Evolutionary conservation across 2,113 vertebrate species (phyloP), one percentile per base, ranked within the genome.

Genomic region (Cyanoramphus novaezelandiae): DNA sequence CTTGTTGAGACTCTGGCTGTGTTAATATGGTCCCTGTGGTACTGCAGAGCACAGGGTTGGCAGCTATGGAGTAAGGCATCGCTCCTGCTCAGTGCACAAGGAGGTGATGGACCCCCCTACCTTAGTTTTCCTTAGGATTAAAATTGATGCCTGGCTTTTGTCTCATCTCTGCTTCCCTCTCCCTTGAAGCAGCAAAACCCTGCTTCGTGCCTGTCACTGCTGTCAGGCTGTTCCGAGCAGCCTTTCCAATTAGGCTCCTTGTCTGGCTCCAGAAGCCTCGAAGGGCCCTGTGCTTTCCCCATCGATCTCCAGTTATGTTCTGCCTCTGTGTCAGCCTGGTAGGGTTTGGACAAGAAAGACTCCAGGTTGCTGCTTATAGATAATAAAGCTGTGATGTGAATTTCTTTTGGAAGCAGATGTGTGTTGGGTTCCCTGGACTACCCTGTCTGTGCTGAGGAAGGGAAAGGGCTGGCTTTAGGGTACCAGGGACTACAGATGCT

Each of bases 41-140:
- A 9, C 43, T n/a, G 44, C 4, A 3, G 33, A 62, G 55, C 31
- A 14, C 49, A 15, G n/a, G 50, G 59, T 49, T 1, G 1, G 50
- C 0, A 1, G 23, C 31, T 25, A 2, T 24, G n/a, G 52, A 16
- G 11, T 16, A 21, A 43, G 37, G 37, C 31, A 14, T 8, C 3
- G 6, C 44, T 64, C 24, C 86, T 31, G 20, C 69, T 68, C 8
- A 0, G 25, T 10, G 63, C 1, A 1, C 7, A 28, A 27, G 68
- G 17, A 33, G 17, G 37, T 19, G 17, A 35, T 7, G 65, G 31
- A 55, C 5, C 27, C 4, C 49, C 11, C 3, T 23, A 8, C 31
- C 6, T 4, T 13, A 21, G 4, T 41, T 67, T 78, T 43, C 35
- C 28, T 44, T 17, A 21, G 37, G 47, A 53, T 28, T 0, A 9